Conservation (phyloP, 2,797 vertebrate genomes). For the Acropternis orthonyx region DNA sequence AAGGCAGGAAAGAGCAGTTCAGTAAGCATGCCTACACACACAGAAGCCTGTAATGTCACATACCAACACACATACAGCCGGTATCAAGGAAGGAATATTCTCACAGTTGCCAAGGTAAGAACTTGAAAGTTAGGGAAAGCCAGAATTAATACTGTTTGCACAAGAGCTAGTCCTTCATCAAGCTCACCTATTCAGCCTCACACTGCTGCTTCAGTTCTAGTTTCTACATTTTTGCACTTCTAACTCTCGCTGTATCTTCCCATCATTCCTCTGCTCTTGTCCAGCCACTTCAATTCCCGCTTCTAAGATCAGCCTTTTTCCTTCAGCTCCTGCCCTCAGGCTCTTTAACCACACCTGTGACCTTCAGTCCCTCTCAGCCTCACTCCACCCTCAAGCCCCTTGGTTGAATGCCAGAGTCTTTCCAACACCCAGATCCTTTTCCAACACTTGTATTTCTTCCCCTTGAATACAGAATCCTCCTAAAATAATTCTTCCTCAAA, state of each 20-base stretch:
- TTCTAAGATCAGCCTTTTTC: neutral
- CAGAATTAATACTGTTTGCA: neutral
- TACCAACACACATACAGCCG: neutral
- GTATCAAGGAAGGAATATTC: neutral
- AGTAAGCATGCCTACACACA: neutral
- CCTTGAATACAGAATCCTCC: neutral
- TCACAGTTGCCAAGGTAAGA: neutral
- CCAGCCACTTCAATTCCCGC: neutral
- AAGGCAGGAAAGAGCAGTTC: neutral
- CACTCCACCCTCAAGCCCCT: neutral
- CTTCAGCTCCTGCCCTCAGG: neutral
- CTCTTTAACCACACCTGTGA: neutral
- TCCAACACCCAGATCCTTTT: neutral
- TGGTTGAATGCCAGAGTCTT: neutral
- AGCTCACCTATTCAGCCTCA: neutral
- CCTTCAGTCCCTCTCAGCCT: neutral
- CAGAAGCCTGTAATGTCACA: neutral
- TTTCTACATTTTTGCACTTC: neutral
- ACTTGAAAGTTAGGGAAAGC: neutral
- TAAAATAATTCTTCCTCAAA: neutral
- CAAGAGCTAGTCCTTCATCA: neutral
- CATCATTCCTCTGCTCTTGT: neutral
- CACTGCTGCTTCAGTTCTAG: neutral
- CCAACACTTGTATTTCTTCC: neutral
- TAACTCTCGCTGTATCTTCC: neutral